phyloP scores from a whole-genome alignment of 2,797 vertebrate species.

The Fistularia commersonii region DNA sequence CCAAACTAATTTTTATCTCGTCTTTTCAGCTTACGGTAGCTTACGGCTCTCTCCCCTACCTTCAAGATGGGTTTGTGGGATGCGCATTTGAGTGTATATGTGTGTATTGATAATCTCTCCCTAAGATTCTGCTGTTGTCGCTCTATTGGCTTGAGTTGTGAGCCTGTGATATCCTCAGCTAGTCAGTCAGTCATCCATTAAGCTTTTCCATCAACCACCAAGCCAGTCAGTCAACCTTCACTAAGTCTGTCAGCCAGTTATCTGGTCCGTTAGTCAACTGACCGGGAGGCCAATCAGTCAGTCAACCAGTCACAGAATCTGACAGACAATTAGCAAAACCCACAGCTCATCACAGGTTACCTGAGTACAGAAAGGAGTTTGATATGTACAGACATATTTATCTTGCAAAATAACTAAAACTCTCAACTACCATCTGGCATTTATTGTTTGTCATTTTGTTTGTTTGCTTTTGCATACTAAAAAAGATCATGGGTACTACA shows the following conservation, averaged over 20 bases:
- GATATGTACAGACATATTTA: too few relatives aligned
- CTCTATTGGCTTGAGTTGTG: slow-evolving; percentile 36
- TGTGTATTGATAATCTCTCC: slow-evolving; percentile 35
- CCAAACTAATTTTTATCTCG: slow-evolving; percentile 23
- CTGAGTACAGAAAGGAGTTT: too few relatives aligned
- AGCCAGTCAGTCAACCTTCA: slow-evolving; percentile 45
- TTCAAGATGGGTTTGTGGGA: slow-evolving; percentile 17
- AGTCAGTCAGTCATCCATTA: slow-evolving; percentile 40
- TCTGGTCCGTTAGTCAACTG: slow-evolving; percentile 61
- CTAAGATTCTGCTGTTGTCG: slow-evolving; percentile 31
- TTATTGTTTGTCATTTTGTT: not conserved
- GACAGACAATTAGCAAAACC: slow-evolving; percentile 42
- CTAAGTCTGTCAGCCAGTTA: slow-evolving; percentile 63
- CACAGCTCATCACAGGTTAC: slow-evolving; percentile 19
- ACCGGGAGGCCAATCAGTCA: slow-evolving; percentile 45
- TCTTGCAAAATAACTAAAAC: too few relatives aligned
- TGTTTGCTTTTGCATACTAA: not conserved
- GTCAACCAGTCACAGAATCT: slow-evolving; percentile 35
- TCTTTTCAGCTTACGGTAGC: slow-evolving; percentile 16
- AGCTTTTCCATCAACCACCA: slow-evolving; percentile 49
- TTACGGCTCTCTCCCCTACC: slow-evolving; percentile 10
- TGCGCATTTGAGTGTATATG: slow-evolving; percentile 12
- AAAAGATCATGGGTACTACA: too few relatives aligned
- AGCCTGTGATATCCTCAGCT: slow-evolving; percentile 34
- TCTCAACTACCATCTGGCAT: too few relatives aligned